A percentile compares a stretch with the other conserved stretches of the same genome.
These are phyloP conservation scores for Rhinolophus ferrumequinum DNA, from an alignment of 2,113 vertebrate species.

Conservation along the genomic window DNA sequence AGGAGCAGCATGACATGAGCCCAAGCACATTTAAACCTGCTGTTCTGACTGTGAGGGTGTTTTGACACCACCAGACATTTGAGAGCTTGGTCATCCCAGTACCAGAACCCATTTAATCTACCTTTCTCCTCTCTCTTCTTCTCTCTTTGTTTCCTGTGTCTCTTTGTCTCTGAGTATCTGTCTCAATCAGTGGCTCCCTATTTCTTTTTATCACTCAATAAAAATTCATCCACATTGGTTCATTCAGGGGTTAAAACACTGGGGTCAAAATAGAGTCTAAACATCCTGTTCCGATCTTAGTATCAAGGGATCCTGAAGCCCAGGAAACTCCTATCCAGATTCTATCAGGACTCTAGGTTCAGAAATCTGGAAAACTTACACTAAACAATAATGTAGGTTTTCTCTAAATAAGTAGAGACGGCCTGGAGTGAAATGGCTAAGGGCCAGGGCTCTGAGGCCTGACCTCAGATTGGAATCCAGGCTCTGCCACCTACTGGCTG, in stretches of 20 bases:
- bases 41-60: background rate
- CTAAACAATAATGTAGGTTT: background rate
- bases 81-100: too few species aligned
- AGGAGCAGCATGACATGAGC: background rate
- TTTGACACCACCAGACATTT: background rate
- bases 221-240: background rate
- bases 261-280: background rate
- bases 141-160: background rate
- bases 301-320: background rate
- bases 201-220: background rate
- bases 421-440: background rate
- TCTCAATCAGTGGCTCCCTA: background rate
- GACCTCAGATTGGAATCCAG: background rate
- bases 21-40: background rate
- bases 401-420: background rate
- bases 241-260: background rate
- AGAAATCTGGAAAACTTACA: background rate
- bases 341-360: background rate
- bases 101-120: background rate
- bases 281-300: background rate
- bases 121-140: background rate
- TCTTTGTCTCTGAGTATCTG: background rate
- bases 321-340: background rate
- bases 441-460: background rate
- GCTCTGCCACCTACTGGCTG: background rate